phyloP scores from a whole-genome alignment of 1,140 invertebrate genomes.

The Apis laboriosa region DNA sequence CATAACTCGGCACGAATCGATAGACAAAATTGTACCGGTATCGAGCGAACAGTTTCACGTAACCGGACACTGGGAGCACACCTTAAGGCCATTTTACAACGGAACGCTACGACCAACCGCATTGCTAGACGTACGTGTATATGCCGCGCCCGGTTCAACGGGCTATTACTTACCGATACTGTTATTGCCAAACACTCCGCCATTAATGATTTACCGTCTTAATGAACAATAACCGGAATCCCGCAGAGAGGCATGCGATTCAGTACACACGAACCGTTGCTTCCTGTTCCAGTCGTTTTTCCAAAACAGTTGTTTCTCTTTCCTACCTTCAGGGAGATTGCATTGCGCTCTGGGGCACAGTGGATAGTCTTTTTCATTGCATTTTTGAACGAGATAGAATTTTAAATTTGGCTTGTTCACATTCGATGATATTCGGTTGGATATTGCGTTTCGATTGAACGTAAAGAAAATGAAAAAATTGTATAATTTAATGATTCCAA shows the following conservation, averaged over 20 bases:
- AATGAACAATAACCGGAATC: slow-evolving; percentile 13
- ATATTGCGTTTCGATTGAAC: no score
- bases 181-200: slow-evolving; percentile 16
- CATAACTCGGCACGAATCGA: slow-evolving; percentile 41
- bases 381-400: no score
- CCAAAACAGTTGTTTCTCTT: no score
- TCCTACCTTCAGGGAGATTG: no score
- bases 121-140: neutral
- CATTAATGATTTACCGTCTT: slow-evolving; percentile 24
- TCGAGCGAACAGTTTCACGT: slow-evolving; percentile 34
- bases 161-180: slow-evolving; percentile 44
- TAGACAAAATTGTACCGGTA: slow-evolving; percentile 32
- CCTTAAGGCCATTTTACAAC: slow-evolving; percentile 36
- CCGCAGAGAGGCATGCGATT: neutral
- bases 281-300: neutral
- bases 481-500: no score
- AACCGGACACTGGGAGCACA: slow-evolving; percentile 38
- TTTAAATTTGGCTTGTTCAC: no score
- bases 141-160: slow-evolving; percentile 12
- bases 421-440: no score
- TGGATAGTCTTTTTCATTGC: no score
- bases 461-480: no score
- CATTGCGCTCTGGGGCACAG: no score
- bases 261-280: neutral
- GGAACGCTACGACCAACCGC: slow-evolving; percentile 14